These are phyloP conservation scores for Trachythela sp. DNA, from an alignment of 64 coral and sea anemone species.

Conservation along the genomic window DNA sequence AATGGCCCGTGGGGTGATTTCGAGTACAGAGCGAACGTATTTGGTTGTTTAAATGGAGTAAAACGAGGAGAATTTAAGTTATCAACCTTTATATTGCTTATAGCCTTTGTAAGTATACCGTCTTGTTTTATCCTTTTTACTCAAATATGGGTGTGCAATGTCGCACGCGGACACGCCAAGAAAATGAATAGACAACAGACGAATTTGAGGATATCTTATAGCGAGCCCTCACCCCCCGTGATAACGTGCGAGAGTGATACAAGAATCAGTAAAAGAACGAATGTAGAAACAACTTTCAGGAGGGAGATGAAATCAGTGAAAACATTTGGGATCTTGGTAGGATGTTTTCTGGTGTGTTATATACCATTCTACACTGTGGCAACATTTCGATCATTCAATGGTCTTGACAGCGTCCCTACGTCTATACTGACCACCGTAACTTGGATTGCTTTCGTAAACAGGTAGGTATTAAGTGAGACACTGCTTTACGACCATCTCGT, in stretches of 20 bases:
- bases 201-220: slow-evolving; percentile 16
- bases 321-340: slow-evolving; percentile 65
- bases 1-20: slow-evolving; percentile 66
- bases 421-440: slow-evolving; percentile 45
- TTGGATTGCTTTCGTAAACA: slow-evolving; percentile 83
- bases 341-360: slow-evolving; percentile 75
- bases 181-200: slow-evolving; percentile 46
- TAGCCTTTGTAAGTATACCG: slow-evolving; percentile 51
- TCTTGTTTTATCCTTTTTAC: slow-evolving; percentile 62
- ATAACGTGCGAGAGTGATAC: neutral
- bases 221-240: neutral
- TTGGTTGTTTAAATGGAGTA: slow-evolving; percentile 52
- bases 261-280: neutral
- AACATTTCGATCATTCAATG: slow-evolving; percentile 61
- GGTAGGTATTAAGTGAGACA: too few species aligned
- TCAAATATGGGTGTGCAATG: slow-evolving; percentile 57
- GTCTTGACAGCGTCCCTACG: slow-evolving; percentile 6
- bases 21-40: slow-evolving; percentile 58
- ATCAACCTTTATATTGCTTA: slow-evolving; percentile 62
- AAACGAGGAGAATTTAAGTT: slow-evolving; percentile 8
- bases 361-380: slow-evolving; percentile 63
- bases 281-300: slow-evolving; percentile 29
- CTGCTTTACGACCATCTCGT: too few species aligned
- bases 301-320: slow-evolving; percentile 78
- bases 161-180: slow-evolving; percentile 63